Evolutionary conservation across 2,113 vertebrate species (phyloP), one percentile per base, ranked within the genome.

Genomic region (Ramphastos sulfuratus): DNA sequence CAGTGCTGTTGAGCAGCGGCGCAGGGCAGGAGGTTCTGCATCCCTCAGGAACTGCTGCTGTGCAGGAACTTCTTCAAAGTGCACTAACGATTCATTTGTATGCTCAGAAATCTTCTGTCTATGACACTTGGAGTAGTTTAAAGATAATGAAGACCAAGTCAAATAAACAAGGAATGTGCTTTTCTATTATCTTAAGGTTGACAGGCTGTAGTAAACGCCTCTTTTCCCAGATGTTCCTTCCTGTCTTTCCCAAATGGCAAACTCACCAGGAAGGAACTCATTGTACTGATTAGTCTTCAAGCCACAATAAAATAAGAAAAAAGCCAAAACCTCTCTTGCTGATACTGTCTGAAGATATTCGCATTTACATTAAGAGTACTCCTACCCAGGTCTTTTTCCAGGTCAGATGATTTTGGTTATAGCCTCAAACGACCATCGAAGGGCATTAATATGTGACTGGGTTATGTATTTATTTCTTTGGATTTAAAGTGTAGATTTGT

Each of bases 61-160:
- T 61, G 88, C 73, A 44, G 76, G 79, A 17, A 60, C 85, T 96
- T 95, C 79, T 96, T 95, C 55, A 42, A 93, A 95, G 88, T 82
- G 52, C 50, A 14, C 37, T 72, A 78, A 88, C 84, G 52, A 80
- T 82, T 92, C 52, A 66, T 89, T 96, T 93, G 58, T 92, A 86
- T 81, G 46, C 82, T 90, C 89, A 72, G 71, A 94, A 92, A 79
- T 86, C 91, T 95, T 87, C 80, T 76, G 8, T 18, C 44, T 90
- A 71, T 96, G 89, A 92, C 90, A 93, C 83, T 91, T 85, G 74
- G 69, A 93, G 88, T 33, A 60, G 48, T 90, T 92, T 95, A 87
- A 89, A 96, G 94, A 94, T 97, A 95, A 92, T 87, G 87, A 95
- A 92, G 89, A 90, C 78, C 89, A 94, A 96, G 89, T 96, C 52